A percentile compares a stretch with the other conserved stretches of the same genome.
Evolutionary conservation across 2,797 vertebrate species (phyloP).

Genomic region (Ptychobarbus kaznakovi): DNA sequence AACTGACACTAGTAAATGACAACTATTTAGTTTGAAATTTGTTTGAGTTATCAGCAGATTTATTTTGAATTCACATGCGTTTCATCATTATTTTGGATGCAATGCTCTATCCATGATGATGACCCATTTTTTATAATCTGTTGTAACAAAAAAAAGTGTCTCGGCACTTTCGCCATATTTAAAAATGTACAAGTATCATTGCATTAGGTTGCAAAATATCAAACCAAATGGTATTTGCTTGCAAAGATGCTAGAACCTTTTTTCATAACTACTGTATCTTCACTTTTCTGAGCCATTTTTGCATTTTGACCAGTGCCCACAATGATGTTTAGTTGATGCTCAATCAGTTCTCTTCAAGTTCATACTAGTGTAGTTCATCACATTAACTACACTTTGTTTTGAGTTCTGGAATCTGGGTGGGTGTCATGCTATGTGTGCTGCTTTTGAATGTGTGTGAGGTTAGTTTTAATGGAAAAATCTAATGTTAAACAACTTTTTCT

Average conservation of each 20-base stretch:
- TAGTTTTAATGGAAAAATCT: constrained; percentile 2
- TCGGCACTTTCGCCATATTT: not conserved
- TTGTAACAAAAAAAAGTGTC: not conserved
- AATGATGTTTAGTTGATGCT: not conserved
- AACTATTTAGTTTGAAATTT: not conserved
- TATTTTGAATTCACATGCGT: not conserved
- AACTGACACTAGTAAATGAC: not conserved
- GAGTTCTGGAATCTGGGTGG: not conserved
- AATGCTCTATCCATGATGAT: not conserved
- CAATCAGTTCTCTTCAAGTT: not conserved
- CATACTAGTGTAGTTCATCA: not conserved
- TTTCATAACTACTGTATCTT: not conserved
- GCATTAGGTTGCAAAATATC: not conserved
- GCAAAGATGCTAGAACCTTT: not conserved
- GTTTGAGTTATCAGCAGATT: not conserved
- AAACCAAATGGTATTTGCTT: not conserved
- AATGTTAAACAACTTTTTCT: not conserved
- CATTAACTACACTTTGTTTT: not conserved
- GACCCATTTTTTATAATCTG: not conserved
- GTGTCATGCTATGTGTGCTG: not conserved
- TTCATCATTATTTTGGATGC: not conserved
- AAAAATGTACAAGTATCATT: not conserved
- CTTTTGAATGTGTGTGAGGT: not conserved
- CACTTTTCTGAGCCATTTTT: not conserved
- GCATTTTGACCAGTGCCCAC: not conserved